Percentiles rank a stretch among this genome's conserved stretches.
These are phyloP conservation scores for Potamarius usumacintae DNA, from an alignment of 2,113 vertebrate species.

Conservation along the genomic window DNA sequence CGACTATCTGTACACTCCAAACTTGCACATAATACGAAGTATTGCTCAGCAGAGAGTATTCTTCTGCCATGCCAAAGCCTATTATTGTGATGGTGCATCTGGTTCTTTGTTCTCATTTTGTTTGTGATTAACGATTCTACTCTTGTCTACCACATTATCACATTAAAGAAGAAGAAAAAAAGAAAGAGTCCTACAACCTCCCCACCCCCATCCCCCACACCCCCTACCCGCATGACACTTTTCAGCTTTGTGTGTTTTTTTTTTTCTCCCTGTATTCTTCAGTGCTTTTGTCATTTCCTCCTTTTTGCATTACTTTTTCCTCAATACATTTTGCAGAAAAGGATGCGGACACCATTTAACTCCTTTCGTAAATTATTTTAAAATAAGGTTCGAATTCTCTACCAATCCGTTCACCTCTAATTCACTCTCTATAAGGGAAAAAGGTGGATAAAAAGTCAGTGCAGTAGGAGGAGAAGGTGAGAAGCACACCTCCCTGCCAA, in stretches of 20 bases:
- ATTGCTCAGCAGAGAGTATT: not conserved
- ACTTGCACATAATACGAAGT: not conserved
- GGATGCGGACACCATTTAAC: not conserved
- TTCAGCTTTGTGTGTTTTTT: not conserved
- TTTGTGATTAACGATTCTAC: not conserved
- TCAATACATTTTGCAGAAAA: not conserved
- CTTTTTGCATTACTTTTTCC: not conserved
- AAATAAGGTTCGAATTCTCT: not conserved
- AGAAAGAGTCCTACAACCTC: not conserved
- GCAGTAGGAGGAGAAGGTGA: constrained; percentile 14
- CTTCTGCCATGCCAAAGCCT: too few relatives aligned
- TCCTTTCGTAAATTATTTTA: not conserved
- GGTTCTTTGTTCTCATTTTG: not conserved
- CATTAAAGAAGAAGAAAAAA: not conserved
- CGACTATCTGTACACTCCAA: not conserved
- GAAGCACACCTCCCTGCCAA: constrained; percentile 16
- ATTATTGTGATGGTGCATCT: not conserved
- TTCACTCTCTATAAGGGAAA: not conserved
- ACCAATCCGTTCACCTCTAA: not conserved
- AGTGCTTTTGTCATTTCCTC: not conserved
- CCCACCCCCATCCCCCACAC: not conserved
- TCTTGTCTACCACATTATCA: not conserved
- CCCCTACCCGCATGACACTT: too few relatives aligned
- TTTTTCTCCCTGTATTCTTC: not conserved
- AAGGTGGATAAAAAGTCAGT: constrained; percentile 12